phyloP scores from a whole-genome alignment of 2,888 invertebrate species.

The Rhodophaea formosa region DNA sequence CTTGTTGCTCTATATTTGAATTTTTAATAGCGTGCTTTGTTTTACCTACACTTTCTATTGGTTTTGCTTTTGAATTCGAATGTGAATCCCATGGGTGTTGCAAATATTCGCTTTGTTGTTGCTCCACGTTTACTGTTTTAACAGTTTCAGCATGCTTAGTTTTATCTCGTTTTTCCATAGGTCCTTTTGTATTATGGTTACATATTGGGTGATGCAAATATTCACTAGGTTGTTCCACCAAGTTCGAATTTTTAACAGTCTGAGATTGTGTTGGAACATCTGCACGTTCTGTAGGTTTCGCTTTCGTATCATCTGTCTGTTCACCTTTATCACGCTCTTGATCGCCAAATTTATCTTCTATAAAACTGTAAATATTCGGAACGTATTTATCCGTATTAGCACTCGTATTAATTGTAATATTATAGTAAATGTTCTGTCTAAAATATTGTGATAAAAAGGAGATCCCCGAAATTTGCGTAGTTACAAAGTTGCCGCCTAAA shows the following conservation, averaged over 20 bases:
- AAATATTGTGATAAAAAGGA: no score
- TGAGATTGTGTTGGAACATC: not conserved
- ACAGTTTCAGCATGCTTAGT: not conserved
- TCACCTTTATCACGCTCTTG: not conserved
- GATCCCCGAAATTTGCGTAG: no score
- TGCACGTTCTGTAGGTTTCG: not conserved
- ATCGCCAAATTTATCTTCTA: conserved; percentile 21
- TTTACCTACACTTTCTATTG: not conserved
- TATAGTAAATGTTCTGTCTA: no score
- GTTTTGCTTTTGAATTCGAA: not conserved
- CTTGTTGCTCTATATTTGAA: not conserved
- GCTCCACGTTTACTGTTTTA: not conserved
- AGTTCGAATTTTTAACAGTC: not conserved
- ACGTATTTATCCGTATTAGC: no score
- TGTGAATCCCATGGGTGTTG: not conserved
- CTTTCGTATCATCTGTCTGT: not conserved
- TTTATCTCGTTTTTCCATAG: not conserved
- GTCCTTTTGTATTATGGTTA: not conserved
- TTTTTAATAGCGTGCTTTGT: not conserved
- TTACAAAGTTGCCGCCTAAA: no score
- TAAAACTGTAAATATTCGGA: not conserved
- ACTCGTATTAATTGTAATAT: no score
- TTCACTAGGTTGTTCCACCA: not conserved
- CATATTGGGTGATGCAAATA: not conserved
- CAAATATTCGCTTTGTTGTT: not conserved